These are phyloP conservation scores for Carcinoscorpius rotundicauda DNA, from an alignment of 1,140 invertebrate genomes.

Conservation along the genomic window DNA sequence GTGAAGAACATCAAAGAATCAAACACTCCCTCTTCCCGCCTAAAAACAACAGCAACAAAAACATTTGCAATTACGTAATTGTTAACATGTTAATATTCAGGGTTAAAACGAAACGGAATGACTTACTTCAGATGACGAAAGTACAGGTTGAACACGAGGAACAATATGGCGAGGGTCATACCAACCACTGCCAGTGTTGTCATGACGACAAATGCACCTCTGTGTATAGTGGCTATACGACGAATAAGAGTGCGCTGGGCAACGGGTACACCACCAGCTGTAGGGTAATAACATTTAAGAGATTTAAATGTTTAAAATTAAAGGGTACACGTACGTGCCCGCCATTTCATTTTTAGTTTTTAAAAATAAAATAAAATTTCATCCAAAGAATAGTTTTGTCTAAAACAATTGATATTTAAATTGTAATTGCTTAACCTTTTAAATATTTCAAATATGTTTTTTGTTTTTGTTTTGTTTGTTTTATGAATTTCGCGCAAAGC, in stretches of 20 bases:
- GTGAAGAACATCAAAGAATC: too few species aligned
- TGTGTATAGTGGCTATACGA: conserved; percentile 57
- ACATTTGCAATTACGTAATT: background rate
- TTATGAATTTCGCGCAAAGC: too few species aligned
- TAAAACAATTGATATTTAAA: background rate
- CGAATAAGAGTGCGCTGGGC: conserved; percentile 57
- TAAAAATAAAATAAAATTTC: background rate
- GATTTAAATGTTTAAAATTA: background rate
- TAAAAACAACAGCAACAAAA: too few species aligned
- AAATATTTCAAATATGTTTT: too few species aligned
- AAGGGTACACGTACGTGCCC: background rate
- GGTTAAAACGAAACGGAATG: background rate
- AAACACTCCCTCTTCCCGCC: too few species aligned
- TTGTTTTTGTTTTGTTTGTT: too few species aligned
- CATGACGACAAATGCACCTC: conserved; percentile 53
- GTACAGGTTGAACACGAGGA: conserved; percentile 73
- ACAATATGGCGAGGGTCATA: conserved; percentile 58
- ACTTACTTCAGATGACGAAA: conserved; percentile 71
- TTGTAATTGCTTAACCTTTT: too few species aligned
- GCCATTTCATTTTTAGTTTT: background rate
- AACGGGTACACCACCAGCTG: conserved; percentile 53
- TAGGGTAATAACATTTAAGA: too few species aligned
- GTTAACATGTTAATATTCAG: background rate
- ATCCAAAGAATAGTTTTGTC: background rate
- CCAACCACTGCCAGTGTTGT: conserved; percentile 56